phyloP scores from a whole-genome alignment of 1,140 invertebrate species.

The Scaptodrosophila lebanonensis region DNA sequence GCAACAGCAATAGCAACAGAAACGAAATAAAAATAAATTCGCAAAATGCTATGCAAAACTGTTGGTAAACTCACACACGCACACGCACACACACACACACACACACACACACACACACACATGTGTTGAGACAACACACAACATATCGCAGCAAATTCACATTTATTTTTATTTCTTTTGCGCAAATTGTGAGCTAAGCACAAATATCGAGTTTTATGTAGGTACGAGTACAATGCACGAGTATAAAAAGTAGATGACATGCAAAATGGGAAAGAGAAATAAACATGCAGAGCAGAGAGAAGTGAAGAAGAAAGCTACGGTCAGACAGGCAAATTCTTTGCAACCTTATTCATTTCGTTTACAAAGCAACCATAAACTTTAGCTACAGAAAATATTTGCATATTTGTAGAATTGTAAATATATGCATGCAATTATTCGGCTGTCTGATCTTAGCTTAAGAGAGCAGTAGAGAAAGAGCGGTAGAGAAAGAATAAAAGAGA shows the following conservation, averaged over 20 bases:
- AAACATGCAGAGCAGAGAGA: conserved; percentile 46
- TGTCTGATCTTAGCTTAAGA: too few species aligned
- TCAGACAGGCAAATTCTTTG: conserved; percentile 6
- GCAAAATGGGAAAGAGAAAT: conserved; percentile 23
- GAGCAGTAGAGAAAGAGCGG: conserved; percentile 2
- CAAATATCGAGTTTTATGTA: conserved; percentile 42
- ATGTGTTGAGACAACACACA: neutral
- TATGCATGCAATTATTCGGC: too few species aligned
- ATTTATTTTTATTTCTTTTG: conserved; percentile 35
- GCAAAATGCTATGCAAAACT: conserved; percentile 52
- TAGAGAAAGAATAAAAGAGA: neutral
- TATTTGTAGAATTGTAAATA: too few species aligned
- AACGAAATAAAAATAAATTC: conserved; percentile 11
- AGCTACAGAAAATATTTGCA: too few species aligned
- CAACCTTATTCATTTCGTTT: too few species aligned
- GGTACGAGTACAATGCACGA: conserved; percentile 32
- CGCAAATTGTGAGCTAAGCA: conserved; percentile 19
- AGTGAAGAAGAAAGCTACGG: neutral
- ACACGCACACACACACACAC: conserved; percentile 4
- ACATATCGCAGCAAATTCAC: conserved; percentile 12
- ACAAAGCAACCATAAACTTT: too few species aligned
- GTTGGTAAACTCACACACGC: conserved; percentile 47
- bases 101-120: neutral
- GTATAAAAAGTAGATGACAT: conserved; percentile 42
- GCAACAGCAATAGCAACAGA: conserved; percentile 12